Percentiles rank a stretch among this genome's conserved stretches.
Conservation (phyloP, 2,797 vertebrate genomes). For the Pithecia hirsuta region DNA sequence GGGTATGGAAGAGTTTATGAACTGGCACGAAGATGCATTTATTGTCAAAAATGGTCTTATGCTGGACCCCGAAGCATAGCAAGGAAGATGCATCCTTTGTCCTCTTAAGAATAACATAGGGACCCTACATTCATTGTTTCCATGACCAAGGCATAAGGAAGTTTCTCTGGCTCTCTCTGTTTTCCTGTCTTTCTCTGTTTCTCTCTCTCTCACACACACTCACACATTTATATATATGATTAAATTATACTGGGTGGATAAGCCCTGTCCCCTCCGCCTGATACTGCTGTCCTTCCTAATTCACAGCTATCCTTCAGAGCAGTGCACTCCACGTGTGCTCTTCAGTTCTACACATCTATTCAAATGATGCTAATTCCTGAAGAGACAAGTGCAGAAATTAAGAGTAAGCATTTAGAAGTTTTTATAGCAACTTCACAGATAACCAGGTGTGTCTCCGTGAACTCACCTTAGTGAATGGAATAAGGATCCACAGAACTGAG, state of each 20-base stretch:
- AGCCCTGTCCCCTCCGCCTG: neutral
- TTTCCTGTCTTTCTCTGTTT: neutral
- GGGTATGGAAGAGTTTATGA: fast-evolving
- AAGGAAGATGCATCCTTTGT: neutral
- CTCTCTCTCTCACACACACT: neutral
- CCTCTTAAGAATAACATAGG: fast-evolving
- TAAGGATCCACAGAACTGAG: neutral
- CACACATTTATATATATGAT: fast-evolving
- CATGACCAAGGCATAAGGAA: neutral
- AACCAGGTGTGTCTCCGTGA: fast-evolving
- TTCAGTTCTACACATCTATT: fast-evolving
- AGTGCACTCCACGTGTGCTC: fast-evolving
- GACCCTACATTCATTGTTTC: too few species aligned
- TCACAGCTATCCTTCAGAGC: neutral
- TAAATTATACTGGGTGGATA: fast-evolving
- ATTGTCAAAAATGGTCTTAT: neutral
- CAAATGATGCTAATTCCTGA: neutral
- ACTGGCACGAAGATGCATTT: neutral
- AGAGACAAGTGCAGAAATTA: neutral
- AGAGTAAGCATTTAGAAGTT: neutral
- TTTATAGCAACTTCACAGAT: neutral
- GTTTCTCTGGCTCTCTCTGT: neutral
- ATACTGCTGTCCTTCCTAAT: neutral
- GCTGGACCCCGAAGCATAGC: neutral
- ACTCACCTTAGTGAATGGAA: neutral